These are phyloP conservation scores for Drosophila siamana DNA, from an alignment of 2,888 invertebrate species.

Conservation along the genomic window DNA sequence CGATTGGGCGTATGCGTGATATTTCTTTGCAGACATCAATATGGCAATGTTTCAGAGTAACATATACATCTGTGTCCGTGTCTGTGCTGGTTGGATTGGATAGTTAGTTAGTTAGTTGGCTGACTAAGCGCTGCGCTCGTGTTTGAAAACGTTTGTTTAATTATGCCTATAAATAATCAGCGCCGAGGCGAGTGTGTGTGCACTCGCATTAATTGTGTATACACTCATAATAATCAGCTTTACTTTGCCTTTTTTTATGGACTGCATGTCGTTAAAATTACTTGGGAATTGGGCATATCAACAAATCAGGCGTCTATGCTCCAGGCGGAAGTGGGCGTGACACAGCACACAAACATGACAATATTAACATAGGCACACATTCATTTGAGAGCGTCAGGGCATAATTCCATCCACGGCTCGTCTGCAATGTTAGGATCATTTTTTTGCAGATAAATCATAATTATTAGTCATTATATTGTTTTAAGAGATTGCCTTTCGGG, in stretches of 20 bases:
- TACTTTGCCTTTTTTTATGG: slow-evolving; percentile 31
- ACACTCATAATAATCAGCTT: slow-evolving; percentile 67
- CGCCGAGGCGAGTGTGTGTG: slow-evolving; percentile 58
- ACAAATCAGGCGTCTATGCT: slow-evolving; percentile 25
- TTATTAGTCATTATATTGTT: neutral
- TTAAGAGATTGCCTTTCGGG: too few relatives aligned
- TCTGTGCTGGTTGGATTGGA: slow-evolving; percentile 10
- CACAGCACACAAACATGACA: neutral
- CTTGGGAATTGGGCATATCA: slow-evolving; percentile 48
- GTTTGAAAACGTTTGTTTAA: slow-evolving; percentile 68
- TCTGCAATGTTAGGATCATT: neutral
- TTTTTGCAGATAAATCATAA: neutral
- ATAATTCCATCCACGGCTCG: neutral
- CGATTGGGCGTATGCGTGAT: slow-evolving; percentile 63
- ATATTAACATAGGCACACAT: neutral
- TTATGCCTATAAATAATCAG: slow-evolving; percentile 78
- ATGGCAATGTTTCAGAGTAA: neutral
- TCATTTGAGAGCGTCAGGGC: neutral
- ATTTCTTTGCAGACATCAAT: slow-evolving; percentile 26
- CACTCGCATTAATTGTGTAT: slow-evolving; percentile 62
- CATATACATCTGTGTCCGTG: slow-evolving; percentile 2
- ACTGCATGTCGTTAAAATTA: slow-evolving; percentile 65
- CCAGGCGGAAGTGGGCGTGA: slow-evolving; percentile 47
- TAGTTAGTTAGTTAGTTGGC: slow-evolving; percentile 23
- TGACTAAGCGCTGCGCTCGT: slow-evolving; percentile 44